Base-by-base conservation (phyloP, 1,140 invertebrate genomes). In the Paraescarpia echinospica region DNA sequence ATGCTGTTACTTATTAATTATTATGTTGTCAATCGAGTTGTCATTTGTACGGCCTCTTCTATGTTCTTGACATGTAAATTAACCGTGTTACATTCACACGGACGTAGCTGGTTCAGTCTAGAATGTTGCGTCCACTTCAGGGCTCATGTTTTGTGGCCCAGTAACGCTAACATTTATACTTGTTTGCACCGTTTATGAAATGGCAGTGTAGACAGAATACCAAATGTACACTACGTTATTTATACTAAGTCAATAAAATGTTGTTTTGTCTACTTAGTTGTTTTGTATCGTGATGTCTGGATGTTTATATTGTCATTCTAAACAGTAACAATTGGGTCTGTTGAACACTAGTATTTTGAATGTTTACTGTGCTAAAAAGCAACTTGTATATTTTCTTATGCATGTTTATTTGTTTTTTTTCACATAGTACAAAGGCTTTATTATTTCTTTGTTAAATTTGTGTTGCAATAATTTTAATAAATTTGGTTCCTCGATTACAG, bases 221-320 rank as follows among this genome's bases (percentile, higher is more conserved):
- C 59, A 77, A 27, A 77, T 77, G 59, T 77, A 77, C 59, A 77
- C 59, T 77, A 77, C 59, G 59, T 77, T 77, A 77, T 77, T 77
- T 77, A 77, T 77, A 77, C 59, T 77, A 77, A 77, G 59, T 77
- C 59, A 77, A 77, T 77, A 77, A 77, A 77, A 77, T 77, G 59
- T 77, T 77, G 59, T 77, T 77, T 77, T 77, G 59, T 77, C 59
- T 77, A 77, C 59, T 77, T 18, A 31, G 4, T 18, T 77, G 59
- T 77, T 31, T 41, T 41, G 41, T 41, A 41, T 41, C 41, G 41
- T 41, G 41, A 41, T 41, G 41, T 41, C 41, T 41, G n/a, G n/a
- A 41, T 41, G 12, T 6, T 41, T 41, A n/a, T n/a, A 41, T 41
- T 41, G 12, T 41, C 41, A 41, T 6, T 41, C 41, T 41, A 41